A percentile compares a stretch with the other conserved stretches of the same genome.
phyloP scores from a whole-genome alignment of 2,797 vertebrate species.

The Parotocinclus haroldoi region DNA sequence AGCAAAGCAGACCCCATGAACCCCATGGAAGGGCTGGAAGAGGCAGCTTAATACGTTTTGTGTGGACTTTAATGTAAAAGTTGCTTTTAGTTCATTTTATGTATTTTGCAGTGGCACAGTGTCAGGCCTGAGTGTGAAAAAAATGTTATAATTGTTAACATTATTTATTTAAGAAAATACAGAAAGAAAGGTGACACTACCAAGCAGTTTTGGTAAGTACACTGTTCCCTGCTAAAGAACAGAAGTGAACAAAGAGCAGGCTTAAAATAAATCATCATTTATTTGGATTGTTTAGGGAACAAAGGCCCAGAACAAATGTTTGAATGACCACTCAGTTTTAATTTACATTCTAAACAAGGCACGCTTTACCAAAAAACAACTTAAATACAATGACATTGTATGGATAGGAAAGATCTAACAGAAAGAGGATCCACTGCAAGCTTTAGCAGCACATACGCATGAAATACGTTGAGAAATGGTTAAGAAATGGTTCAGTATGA shows the following conservation, averaged over 20 bases:
- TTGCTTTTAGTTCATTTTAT: not conserved
- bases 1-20: slow-evolving; percentile 1
- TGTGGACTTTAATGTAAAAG: not conserved
- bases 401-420: no score
- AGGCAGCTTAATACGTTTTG: not conserved
- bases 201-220: no score
- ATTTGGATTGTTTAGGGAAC: no score
- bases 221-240: no score
- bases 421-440: not conserved
- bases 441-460: slow-evolving; percentile 12
- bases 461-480: slow-evolving; percentile 19
- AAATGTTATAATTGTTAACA: not conserved
- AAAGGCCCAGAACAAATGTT: no score
- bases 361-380: no score
- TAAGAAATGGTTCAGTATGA: slow-evolving; percentile 19
- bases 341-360: no score
- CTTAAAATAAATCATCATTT: no score
- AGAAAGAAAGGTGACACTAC: not conserved
- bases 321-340: no score
- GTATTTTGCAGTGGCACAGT: not conserved
- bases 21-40: not conserved
- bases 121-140: not conserved
- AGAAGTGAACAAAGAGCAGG: no score
- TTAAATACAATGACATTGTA: no score
- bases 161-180: no score